Percentiles rank a stretch among this genome's conserved stretches.
These are phyloP conservation scores for Drosophila kuntzei DNA, from an alignment of 2,888 invertebrate genomes.

Conservation along the genomic window DNA sequence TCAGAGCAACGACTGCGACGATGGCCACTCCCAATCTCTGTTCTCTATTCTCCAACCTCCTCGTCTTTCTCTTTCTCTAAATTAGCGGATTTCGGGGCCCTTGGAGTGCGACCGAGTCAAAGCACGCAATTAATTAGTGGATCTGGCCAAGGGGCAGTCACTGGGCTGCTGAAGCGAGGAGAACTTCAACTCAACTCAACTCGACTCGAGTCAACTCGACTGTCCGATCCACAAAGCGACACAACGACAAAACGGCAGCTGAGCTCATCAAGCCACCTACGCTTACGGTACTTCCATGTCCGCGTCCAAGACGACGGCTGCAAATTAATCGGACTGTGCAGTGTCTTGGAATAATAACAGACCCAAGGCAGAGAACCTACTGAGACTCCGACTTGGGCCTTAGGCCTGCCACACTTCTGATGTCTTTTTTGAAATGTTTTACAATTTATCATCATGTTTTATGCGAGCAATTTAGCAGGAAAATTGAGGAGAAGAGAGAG, in stretches of 20 bases:
- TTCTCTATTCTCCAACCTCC: slow-evolving; percentile 21
- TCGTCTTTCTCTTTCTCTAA: slow-evolving; percentile 11
- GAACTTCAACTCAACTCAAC: slow-evolving; percentile 23
- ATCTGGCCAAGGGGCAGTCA: slow-evolving; percentile 40
- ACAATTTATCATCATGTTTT: slow-evolving; percentile 64
- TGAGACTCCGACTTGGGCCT: slow-evolving; percentile 26
- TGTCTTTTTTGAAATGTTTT: slow-evolving; percentile 69
- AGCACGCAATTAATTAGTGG: slow-evolving; percentile 75
- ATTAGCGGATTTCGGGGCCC: slow-evolving; percentile 40
- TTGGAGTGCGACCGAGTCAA: slow-evolving; percentile 53
- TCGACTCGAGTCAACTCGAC: neutral
- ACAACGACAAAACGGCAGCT: slow-evolving; percentile 54
- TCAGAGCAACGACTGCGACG: slow-evolving; percentile 60
- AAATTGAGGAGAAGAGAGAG: neutral
- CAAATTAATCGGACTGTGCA: slow-evolving; percentile 70
- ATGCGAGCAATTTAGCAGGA: slow-evolving; percentile 36
- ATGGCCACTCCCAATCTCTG: slow-evolving; percentile 36
- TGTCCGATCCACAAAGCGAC: slow-evolving; percentile 42
- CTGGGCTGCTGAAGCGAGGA: slow-evolving; percentile 54
- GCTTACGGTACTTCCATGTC: slow-evolving; percentile 75
- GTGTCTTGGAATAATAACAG: slow-evolving; percentile 55
- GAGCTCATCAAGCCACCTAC: slow-evolving; percentile 76
- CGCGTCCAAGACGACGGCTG: slow-evolving; percentile 46
- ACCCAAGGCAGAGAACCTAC: slow-evolving; percentile 16
- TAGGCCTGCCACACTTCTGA: slow-evolving; percentile 72